Evolutionary conservation across 2,888 invertebrate species (phyloP), one percentile per base, ranked within the genome.

Genomic region (Phortica okadai): DNA sequence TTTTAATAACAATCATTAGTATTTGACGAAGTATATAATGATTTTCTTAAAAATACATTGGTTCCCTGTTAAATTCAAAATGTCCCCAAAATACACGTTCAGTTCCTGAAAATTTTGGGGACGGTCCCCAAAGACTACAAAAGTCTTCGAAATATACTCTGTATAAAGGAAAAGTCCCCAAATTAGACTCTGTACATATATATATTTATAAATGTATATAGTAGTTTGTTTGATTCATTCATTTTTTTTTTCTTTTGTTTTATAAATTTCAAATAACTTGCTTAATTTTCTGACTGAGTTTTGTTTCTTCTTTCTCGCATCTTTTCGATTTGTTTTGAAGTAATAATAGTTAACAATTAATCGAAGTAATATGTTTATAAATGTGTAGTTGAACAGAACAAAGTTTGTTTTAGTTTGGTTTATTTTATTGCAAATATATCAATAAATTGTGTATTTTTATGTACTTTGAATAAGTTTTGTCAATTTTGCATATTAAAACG

Each of bases 201-300:
- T 1, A 59, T 74, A 59, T 33, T 75, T 70, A 80, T 86, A 85
- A 80, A 74, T 81, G 58, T 75, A 66, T 77, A 74, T 80, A 80
- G 77, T 21, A 79, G 77, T 79, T 76, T 76, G 76, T 73, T 75
- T 74, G 67, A 73, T 56, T 62, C 50, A 59, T 74, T 64, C n/a
- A 45, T 44, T 73, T 69, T 67, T 75, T 58, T 64, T 75, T 45
- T 10, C 21, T 73, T 21, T 79, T 77, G 16, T 50, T 25, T 74
- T 77, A 74, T 80, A 76, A 78, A 79, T 79, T 76, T 76, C 79
- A 76, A 76, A 78, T 76, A 76, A 78, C 72, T 78, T 75, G 80
- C 74, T 78, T 77, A 62, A 21, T 1, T 62, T 16, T 25, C 62
- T 16, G 62, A 50, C 50, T 50, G 41, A 42, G n/a, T 25, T 72